A percentile compares a stretch with the other conserved stretches of the same genome.
These are phyloP conservation scores for Ictalurus punctatus DNA, from an alignment of 2,113 vertebrate species.

Conservation along the genomic window DNA sequence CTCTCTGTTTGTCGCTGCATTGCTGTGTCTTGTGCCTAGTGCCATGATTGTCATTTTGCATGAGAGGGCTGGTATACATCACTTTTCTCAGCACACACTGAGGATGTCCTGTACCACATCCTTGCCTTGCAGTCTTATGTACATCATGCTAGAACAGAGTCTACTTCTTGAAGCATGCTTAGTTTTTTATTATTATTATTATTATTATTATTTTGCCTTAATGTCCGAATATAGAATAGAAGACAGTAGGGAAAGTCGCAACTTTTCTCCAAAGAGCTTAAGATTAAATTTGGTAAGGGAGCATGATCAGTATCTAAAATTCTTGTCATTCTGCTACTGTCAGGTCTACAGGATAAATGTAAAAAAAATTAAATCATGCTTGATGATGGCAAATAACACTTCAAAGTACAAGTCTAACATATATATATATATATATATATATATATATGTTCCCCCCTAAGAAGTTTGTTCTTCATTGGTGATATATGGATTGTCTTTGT, in stretches of 20 bases:
- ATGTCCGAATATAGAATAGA: conserved; percentile 1
- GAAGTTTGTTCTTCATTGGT: not conserved
- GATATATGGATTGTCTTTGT: not conserved
- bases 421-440: too few relatives aligned
- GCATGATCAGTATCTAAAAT: not conserved
- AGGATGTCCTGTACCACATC: not conserved
- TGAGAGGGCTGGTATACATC: not conserved
- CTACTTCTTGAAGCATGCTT: not conserved
- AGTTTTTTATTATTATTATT: not conserved
- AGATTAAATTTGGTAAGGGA: not conserved
- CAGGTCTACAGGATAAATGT: not conserved
- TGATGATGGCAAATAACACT: not conserved
- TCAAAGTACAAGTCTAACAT: not conserved
- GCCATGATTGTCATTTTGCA: not conserved
- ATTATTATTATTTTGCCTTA: not conserved
- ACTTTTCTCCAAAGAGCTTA: not conserved
- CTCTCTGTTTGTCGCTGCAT: not conserved
- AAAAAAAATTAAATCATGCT: not conserved
- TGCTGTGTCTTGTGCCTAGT: not conserved
- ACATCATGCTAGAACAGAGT: not conserved
- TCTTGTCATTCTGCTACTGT: not conserved
- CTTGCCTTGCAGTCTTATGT: not conserved
- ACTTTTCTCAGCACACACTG: not conserved
- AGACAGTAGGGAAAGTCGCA: not conserved
- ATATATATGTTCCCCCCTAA: not conserved